Conservation (phyloP, 1,140 invertebrate genomes). For the Hyles euphorbiae region DNA sequence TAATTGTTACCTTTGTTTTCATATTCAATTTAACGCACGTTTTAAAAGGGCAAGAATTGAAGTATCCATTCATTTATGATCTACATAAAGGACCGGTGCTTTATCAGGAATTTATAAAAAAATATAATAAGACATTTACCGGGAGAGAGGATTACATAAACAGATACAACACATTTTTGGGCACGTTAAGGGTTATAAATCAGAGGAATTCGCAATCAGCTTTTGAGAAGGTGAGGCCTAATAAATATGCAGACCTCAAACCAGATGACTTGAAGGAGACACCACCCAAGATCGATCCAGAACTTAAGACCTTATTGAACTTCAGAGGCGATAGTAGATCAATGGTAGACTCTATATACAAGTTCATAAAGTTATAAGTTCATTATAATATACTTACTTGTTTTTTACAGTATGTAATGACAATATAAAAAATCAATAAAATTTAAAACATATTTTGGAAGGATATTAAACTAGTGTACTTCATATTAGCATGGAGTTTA, state of each 20-base stretch:
- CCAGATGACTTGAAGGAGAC: conserved; percentile 4
- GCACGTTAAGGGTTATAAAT: conserved; percentile 18
- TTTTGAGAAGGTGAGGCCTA: conserved; percentile 10
- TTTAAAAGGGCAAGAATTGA: neutral
- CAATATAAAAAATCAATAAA: no score
- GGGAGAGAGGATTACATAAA: conserved; percentile 13
- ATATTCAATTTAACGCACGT: neutral
- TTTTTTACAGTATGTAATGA: no score
- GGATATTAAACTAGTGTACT: no score
- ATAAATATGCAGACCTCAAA: conserved; percentile 19
- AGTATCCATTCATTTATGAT: conserved; percentile 9
- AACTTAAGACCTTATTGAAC: conserved; percentile 1
- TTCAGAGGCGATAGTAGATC: no score
- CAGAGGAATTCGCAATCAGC: conserved; percentile 12
- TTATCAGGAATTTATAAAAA: conserved; percentile 13
- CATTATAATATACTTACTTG: no score
- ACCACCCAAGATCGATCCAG: conserved; percentile 11
- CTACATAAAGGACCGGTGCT: conserved; percentile 12
- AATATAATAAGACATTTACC: conserved; percentile 15
- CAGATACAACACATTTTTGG: conserved; percentile 16
- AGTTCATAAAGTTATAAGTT: neutral
- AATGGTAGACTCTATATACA: no score
- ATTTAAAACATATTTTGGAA: no score
- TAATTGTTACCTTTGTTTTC: conserved; percentile 1
- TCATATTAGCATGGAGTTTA: no score